Evolutionary conservation across 1,140 invertebrate genomes (phyloP), one percentile per base, ranked within the genome.

Genomic region (Sesamia nonagrioides): DNA sequence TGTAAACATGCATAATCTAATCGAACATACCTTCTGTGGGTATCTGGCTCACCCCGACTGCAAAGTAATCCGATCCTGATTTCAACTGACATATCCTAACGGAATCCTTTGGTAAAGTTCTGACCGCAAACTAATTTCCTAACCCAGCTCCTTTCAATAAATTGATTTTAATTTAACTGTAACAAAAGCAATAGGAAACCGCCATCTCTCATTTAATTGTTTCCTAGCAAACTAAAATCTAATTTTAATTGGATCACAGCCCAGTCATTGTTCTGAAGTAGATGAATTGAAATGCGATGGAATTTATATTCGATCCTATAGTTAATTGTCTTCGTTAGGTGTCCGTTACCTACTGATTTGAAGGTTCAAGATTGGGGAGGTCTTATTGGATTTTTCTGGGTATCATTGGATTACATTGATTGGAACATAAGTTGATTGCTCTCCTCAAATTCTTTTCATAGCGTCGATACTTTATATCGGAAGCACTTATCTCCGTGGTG

Each of bases 211-310:
- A 69, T 81, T 78, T 78, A 78, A 78, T 81, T 81, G 80, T 78
- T 81, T 81, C 80, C 60, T 75, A 60, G 61, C 61, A 69, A 78
- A 81, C 80, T 81, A 74, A 81, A 81, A 81, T 81, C 75, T 73
- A 81, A 74, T 81, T 81, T 78, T 75, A 72, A 81, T 69, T 81
- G 69, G 71, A 75, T 78, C 68, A 48, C 48, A 74, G 61, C 40
- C 60, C 52, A 52, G 35, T 60, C 54, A 69, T 81, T 81, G 80
- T 81, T 81, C 42, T 37, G 52, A 60, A 71, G 45, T 42, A 63
- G 74, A 81, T 81, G 68, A 81, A 81, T 81, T 72, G 74, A 56
- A 76, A 37, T 37, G 40, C 21, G 61, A 68, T 50, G 60, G 48
- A 63, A 68, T 77, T 77, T 78, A 60, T 78, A 71, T 71, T 69